phyloP scores from a whole-genome alignment of 1,140 invertebrate genomes.

The Scaptomyza pallida region DNA sequence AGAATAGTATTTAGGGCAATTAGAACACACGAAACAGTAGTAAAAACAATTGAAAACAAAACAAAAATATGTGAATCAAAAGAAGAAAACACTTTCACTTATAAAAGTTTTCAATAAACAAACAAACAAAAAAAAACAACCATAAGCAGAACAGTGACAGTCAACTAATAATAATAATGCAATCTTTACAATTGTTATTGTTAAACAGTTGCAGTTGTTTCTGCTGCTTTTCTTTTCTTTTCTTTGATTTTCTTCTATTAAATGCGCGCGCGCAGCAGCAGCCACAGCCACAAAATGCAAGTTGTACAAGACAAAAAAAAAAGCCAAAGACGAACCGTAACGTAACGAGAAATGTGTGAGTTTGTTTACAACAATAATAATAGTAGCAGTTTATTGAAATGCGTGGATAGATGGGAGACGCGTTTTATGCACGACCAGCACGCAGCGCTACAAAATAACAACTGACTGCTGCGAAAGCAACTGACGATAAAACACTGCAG shows the following conservation, averaged over 20 bases:
- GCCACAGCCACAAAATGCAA: constrained; percentile 25
- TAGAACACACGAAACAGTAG: constrained; percentile 45
- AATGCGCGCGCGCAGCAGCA: constrained; percentile 45
- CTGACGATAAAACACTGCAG: constrained; percentile 51
- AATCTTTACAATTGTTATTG: constrained; percentile 45
- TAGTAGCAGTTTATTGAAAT: constrained; percentile 1
- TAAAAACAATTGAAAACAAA: constrained; percentile 24
- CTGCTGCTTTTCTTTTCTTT: constrained; percentile 10
- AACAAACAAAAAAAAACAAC: constrained; percentile 8
- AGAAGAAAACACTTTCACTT: constrained; percentile 56
- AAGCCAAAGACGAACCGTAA: constrained; percentile 21
- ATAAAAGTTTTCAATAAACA: background rate
- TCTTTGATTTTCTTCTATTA: constrained; percentile 7
- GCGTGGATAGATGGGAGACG: constrained; percentile 25
- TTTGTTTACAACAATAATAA: constrained; percentile 33
- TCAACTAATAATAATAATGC: constrained; percentile 16
- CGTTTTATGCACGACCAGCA: constrained; percentile 61
- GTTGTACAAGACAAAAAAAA: constrained; percentile 6
- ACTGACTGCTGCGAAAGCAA: constrained; percentile 43
- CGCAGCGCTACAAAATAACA: constrained; percentile 59
- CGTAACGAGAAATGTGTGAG: constrained; percentile 25
- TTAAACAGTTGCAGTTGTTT: constrained; percentile 22
- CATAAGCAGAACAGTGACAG: constrained; percentile 7
- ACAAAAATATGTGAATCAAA: constrained; percentile 2
- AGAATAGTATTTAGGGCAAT: constrained; percentile 43